Percentiles rank a stretch among this genome's conserved stretches.
Evolutionary conservation across 2,888 invertebrate species (phyloP).

Genomic region (Eristalinus aeneus): DNA sequence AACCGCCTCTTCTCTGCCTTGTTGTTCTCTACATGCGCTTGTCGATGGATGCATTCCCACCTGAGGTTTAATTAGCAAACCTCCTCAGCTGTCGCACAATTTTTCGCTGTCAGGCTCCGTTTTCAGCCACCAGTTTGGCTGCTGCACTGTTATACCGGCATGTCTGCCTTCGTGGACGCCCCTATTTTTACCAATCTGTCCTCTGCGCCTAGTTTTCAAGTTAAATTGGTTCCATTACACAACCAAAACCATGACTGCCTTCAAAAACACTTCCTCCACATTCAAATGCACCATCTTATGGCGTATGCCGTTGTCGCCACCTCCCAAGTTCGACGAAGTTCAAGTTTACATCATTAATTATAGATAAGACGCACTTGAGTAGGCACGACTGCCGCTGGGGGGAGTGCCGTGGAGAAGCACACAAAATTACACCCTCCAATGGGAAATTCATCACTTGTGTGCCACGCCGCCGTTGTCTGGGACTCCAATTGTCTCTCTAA

Average conservation of each 20-base stretch:
- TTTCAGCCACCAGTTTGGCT: too few relatives aligned
- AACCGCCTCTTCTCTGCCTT: too few relatives aligned
- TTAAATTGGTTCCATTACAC: neutral
- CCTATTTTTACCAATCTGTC: neutral
- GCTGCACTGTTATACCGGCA: too few relatives aligned
- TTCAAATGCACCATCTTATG: neutral
- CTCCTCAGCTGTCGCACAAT: too few relatives aligned
- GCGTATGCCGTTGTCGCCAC: neutral
- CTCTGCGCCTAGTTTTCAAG: neutral
- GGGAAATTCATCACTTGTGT: slow-evolving; percentile 19
- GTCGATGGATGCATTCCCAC: too few relatives aligned
- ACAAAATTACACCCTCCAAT: neutral
- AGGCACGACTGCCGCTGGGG: neutral
- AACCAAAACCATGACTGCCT: neutral
- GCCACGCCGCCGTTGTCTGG: neutral
- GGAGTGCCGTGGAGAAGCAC: neutral
- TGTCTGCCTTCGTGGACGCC: too few relatives aligned
- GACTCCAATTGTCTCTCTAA: neutral
- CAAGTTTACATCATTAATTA: neutral
- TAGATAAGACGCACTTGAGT: neutral
- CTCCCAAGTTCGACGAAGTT: neutral
- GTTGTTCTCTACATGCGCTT: too few relatives aligned
- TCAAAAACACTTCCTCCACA: neutral
- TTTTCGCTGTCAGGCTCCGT: too few relatives aligned
- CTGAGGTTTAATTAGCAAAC: too few relatives aligned